Base-by-base conservation (phyloP, 2,797 vertebrate species). In the Peromyscus aztecus region DNA sequence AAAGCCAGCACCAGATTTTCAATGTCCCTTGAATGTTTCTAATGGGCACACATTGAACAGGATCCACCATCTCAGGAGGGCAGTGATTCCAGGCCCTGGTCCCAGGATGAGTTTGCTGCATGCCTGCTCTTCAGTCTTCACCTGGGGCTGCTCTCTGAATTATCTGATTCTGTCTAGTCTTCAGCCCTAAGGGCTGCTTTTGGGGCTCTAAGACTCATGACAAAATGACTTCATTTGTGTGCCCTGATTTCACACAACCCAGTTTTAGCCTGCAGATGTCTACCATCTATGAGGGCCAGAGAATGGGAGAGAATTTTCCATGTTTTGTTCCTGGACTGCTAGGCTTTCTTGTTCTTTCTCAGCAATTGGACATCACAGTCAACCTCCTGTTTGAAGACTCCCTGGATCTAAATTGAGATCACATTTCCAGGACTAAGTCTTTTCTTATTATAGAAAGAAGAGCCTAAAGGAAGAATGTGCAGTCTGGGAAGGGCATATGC, bases 371-470 rank as follows among this genome's bases (percentile, higher is more conserved):
- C 61, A 34, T 14, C 34, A 46, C 43, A 63, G 29, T 87, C 75
- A 78, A 37, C 19, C 3, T 88, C 14, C 17, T 12, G 13, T 75
- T 57, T 37, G 27, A 88, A 93, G 67, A 37, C 52, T 11, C 8
- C 11, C 14, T 40, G 29, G 63, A 29, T 59, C 0, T 10, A 3
- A 4, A 19, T 59, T 88, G 65, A 63, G 29, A 55, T 57, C 31
- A 31, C 55, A 16, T 57, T 93, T 49, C 46, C 21, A 87, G n/a
- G n/a, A 90, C 31, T 59, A 71, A 77, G 43, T 40, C 14, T 61
- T 86, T 76, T 24, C 71, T 92, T 96, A 31, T 49, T 89, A 61
- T 31, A 89, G 85, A 75, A 77, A 21, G 3, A n/a, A 80, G 55
- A 91, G 24, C 40, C 76, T 24, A 29, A 52, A 81, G 55, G 83